Base-by-base conservation (phyloP, 2,888 invertebrate species). In the Zaprionus obscuricornis region DNA sequence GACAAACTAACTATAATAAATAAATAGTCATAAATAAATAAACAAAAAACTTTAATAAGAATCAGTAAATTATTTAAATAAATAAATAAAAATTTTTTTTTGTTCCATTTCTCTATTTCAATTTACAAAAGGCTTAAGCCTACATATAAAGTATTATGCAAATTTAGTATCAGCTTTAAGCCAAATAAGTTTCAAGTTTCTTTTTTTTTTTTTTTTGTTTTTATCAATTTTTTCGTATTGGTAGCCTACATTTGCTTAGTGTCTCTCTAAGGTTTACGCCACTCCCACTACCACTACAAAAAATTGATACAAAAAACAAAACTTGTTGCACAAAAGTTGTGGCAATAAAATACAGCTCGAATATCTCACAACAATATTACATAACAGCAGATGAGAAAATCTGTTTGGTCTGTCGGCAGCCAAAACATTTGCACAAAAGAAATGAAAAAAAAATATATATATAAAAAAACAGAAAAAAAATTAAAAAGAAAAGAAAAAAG, bases 401-500 rank as follows among this genome's bases (percentile, higher is more conserved):
- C 51, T 77, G 77, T 73, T 81, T 79, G 69, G 66, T 70, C 47
- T n/a, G n/a, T 56, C 36, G 57, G 58, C 34, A 77, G 70, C 54
- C 77, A 84, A 84, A 77, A 77, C 84, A 77, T 81, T 81, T 81
- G 57, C 63, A 49, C 70, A 69, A 49, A 70, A 43, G 26, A 36
- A 16, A 43, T 26, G 14, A 47, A 43, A 62, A 11, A 24, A 20
- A 45, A 39, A 39, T 11, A 46, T 22, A 27, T 31, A 37, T 4
- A 34, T 20, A 33, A 55, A 20, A 18, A 29, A 31, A 55, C 20
- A 43, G 29, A 49, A 51, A 20, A 31, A 62, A 66, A 67, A 66
- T 59, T 66, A 66, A n/a, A n/a, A n/a, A n/a, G 39, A 16, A 31
- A 33, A 45, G 18, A 13, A 22, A 46, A 46, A 26, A 29, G 13